These are phyloP conservation scores for Andricus curvator DNA, from an alignment of 2,888 invertebrate species.

Conservation along the genomic window DNA sequence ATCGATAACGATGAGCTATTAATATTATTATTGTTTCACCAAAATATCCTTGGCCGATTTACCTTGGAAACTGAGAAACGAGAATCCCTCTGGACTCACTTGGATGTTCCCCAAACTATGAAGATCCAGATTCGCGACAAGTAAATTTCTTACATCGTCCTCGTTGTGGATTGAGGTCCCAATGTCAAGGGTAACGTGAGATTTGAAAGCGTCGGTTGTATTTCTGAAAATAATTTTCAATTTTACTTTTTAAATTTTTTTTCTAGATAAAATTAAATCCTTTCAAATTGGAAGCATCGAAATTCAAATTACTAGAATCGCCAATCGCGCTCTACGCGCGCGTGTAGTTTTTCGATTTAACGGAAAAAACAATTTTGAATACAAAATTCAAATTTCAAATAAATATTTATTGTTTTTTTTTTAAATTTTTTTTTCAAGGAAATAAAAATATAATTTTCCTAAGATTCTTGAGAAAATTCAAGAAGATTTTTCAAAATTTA, in stretches of 20 bases:
- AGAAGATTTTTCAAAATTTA: too few relatives aligned
- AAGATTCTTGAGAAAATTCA: too few relatives aligned
- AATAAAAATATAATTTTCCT: too few relatives aligned
- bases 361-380: too few relatives aligned
- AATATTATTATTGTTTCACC: not conserved
- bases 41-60: constrained; percentile 56
- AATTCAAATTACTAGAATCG: too few relatives aligned
- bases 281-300: too few relatives aligned
- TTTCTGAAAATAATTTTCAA: constrained; percentile 77
- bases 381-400: too few relatives aligned
- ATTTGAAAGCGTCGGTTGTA: constrained; percentile 82
- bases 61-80: constrained; percentile 81
- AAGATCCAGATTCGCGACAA: constrained; percentile 82
- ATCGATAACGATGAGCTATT: not conserved
- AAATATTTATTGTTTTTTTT: too few relatives aligned
- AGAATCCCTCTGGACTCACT: constrained; percentile 83
- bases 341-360: too few relatives aligned
- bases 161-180: constrained; percentile 82
- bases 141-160: constrained; percentile 78
- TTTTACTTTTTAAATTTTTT: not conserved
- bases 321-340: too few relatives aligned
- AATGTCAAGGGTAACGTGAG: constrained; percentile 85
- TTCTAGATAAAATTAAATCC: too few relatives aligned
- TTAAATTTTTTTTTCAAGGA: too few relatives aligned
- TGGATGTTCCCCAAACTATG: constrained; percentile 80